Evolutionary conservation across 2,888 invertebrate genomes (phyloP), one percentile per base, ranked within the genome.

Genomic region (Drymonia ruficornis): DNA sequence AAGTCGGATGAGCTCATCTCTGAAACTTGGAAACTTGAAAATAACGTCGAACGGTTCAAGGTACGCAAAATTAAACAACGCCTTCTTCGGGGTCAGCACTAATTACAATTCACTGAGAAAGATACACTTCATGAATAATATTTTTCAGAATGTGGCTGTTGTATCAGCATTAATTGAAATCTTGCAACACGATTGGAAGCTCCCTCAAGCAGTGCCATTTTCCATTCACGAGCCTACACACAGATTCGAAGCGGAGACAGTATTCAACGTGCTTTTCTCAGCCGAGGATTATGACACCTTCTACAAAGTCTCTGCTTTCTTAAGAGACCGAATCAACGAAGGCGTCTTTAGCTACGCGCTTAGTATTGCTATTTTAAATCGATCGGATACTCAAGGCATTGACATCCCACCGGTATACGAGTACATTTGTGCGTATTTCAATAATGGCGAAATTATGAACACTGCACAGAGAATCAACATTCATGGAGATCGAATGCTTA

Each of bases 221-320:
- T 93, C 94, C 6, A 75, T 93, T 34, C 86, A 93, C 59, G 86
- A 95, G 62, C 78, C 84, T 15, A 77, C 82, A 1, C 95, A 96
- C 56, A 87, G 93, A 50, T 93, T 94, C 68, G 95, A 96, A 76
- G 95, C 94, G 9, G 78, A 93, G 5, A 94, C 94, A 7, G 83
- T 96, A 19, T 95, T 95, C 86, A 94, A 95, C 76, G 87, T 95
- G 53, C 91, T 97, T 64, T 94, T 93, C 86, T 94, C 95, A 55
- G 95, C 96, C 63, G 95, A 95, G 80, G 95, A 96, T 78, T 96
- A 94, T 80, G 93, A 94, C 23, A 95, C 95, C 34, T 96, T 97
- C 89, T 93, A 94, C 80, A 94, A 94, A 67, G 95, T 95, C 11
- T 96, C 95, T 36, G 94, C 94, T 38, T 96, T 95, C 93, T 93